Base-by-base conservation (phyloP, 2,797 vertebrate species). In the Coreius guichenoti region DNA sequence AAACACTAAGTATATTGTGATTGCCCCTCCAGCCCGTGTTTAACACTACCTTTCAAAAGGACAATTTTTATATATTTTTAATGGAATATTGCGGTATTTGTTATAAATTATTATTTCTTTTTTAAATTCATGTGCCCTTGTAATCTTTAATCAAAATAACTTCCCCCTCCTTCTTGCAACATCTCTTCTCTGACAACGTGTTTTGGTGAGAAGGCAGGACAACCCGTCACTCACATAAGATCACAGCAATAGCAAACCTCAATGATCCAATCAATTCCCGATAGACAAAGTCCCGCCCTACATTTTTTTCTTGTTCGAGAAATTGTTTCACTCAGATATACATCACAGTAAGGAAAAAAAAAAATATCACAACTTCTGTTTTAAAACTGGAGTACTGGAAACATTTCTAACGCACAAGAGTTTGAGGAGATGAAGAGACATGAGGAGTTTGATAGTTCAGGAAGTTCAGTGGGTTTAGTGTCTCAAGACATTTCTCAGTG, bases 401-500 rank as follows among this genome's bases (percentile, higher is more conserved):
- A 36, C n/a, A 17, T 14, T 70, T 72, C n/a, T 45, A 16, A 72
- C 2, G 3, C 49, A 13, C 26, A 56, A 3, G 23, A 43, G 39
- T 43, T 43, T 43, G 9, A 43, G 39, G 39, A 43, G 39, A 43
- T 43, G 39, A 43, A 43, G 39, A 43, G 39, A 43, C 87, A 83
- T 19, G 36, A 82, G 29, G 51, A 77, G 33, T 80, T 84, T 87
- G 56, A 82, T 74, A 82, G 75, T 82, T 82, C 73, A 82, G 31
- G 43, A 76, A 84, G 74, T 87, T 87, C 79, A 84, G 76, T 87
- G 81, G 80, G 36, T 84, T 85, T 43, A 80, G 26, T 26, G 47
- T 87, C 76, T 63, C 72, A 54, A 80, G 81, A 70, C 29, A n/a
- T 80, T 82, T 90, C 76, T 58, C n/a, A 16, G n/a, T 88, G 85